Conservation (phyloP, 2,797 vertebrate species). For the Sebastes elongatus region DNA sequence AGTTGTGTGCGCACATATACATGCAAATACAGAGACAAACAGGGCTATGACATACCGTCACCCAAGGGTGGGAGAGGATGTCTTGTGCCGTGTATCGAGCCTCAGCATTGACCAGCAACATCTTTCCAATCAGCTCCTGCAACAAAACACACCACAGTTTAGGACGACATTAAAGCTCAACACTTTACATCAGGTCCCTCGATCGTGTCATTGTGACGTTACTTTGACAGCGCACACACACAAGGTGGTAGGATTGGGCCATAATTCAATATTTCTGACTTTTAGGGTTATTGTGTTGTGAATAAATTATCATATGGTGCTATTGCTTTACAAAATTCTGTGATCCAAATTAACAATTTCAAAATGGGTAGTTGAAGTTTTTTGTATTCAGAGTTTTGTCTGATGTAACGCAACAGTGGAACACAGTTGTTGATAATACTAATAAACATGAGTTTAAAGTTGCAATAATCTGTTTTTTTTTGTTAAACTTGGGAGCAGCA, state of each 20-base stretch:
- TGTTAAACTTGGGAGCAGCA: neutral
- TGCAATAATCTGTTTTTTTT: neutral
- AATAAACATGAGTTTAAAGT: neutral
- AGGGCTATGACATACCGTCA: conserved; percentile 84
- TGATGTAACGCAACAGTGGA: neutral
- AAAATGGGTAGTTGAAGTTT: neutral
- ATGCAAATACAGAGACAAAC: conserved; percentile 11
- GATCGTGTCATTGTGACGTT: neutral
- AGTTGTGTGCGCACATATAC: neutral
- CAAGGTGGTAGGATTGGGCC: neutral
- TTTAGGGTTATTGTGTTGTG: neutral
- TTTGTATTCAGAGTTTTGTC: too few species aligned
- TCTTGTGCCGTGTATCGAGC: conserved; percentile 92
- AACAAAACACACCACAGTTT: conserved; percentile 16
- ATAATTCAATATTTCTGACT: neutral
- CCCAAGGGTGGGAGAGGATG: conserved; percentile 94
- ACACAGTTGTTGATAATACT: neutral
- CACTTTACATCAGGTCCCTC: neutral
- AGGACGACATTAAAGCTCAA: neutral
- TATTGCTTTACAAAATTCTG: neutral
- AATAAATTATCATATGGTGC: neutral
- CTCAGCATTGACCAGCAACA: conserved; percentile 93
- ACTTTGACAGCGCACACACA: neutral
- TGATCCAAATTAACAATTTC: neutral
- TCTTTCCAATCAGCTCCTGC: conserved; percentile 94